Base-by-base conservation (phyloP, 2,113 vertebrate genomes). In the Isichthys henryi region DNA sequence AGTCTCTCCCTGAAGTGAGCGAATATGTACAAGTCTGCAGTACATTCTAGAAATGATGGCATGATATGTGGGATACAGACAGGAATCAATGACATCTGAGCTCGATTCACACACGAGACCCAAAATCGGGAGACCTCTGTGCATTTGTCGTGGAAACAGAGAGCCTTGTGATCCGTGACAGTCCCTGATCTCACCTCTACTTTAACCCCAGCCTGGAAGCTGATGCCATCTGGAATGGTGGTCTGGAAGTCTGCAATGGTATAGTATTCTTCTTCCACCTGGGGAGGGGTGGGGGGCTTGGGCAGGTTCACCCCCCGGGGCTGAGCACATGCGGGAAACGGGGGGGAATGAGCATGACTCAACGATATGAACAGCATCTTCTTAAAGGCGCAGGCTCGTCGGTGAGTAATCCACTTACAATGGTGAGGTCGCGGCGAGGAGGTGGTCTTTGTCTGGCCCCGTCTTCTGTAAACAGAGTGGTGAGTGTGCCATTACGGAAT, bases 241-340 rank as follows among this genome's bases (percentile, higher is more conserved):
- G 98, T 99, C 95, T 99, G 98, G 95, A 99, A 99, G 90, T 99
- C 98, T 3, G 98, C 97, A 0, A 99, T 99, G 90, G 98, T 99
- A 92, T 99, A 99, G 92, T 97, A 99, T 87, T 99, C 98, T 90
- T 99, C 98, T 91, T 99, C 98, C 58, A 99, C 98, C 90, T 97
- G 97, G 5, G 98, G 98, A 2, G 98, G 97, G 66, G 97, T 91
- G 0, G 98, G 98, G 0, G 98, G 98, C 92, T 98, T 99, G 0
- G 98, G 98, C 77, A 99, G 94, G 92, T 98, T 97, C 91, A 96
- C 70, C 62, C 98, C 98, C 88, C 98, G 97, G 70, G 98, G 98
- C 98, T 99, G 90, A 53, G n/a, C 15, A 48, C 23, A 39, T 2
- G 39, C 19, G 58, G 7, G 56, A 17, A 53, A 31, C n/a, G 15